These are phyloP conservation scores for Grallaria varia DNA, from an alignment of 2,113 vertebrate genomes.

Conservation along the genomic window DNA sequence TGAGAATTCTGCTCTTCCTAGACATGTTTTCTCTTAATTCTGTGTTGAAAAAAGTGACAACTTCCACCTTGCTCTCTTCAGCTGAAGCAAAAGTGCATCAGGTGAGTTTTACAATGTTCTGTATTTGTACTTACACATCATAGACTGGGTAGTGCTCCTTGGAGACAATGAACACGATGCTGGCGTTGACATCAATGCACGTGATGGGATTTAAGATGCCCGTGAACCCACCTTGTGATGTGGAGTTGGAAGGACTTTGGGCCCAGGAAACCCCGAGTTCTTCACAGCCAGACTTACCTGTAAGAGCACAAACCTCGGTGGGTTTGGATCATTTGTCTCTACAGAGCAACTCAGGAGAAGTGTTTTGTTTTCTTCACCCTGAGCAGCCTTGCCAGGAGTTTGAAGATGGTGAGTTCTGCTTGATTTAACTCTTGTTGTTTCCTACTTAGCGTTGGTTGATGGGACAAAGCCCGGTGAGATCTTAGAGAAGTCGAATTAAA, in stretches of 20 bases:
- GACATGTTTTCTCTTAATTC: neutral
- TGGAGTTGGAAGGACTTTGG: neutral
- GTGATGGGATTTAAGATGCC: slow-evolving; percentile 84
- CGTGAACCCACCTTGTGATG: neutral
- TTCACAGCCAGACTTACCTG: neutral
- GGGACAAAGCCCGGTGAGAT: neutral
- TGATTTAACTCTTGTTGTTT: neutral
- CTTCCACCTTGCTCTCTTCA: neutral
- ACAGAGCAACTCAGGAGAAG: neutral
- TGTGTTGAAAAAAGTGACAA: rapidly evolving
- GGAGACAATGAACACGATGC: slow-evolving; percentile 80
- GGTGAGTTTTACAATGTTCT: rapidly evolving
- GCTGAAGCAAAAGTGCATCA: neutral
- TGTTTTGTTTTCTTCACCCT: neutral
- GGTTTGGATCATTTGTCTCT: neutral
- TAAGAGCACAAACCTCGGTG: neutral
- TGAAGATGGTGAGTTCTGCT: neutral
- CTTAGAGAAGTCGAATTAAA: neutral
- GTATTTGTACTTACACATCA: slow-evolving; percentile 77
- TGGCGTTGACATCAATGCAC: slow-evolving; percentile 73
- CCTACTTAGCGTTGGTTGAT: neutral
- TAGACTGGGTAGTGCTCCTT: slow-evolving; percentile 83
- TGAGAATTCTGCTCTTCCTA: neutral
- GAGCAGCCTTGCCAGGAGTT: neutral
- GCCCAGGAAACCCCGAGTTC: neutral